phyloP scores from a whole-genome alignment of 1,140 invertebrate genomes.

The Ceratitis capitata region DNA sequence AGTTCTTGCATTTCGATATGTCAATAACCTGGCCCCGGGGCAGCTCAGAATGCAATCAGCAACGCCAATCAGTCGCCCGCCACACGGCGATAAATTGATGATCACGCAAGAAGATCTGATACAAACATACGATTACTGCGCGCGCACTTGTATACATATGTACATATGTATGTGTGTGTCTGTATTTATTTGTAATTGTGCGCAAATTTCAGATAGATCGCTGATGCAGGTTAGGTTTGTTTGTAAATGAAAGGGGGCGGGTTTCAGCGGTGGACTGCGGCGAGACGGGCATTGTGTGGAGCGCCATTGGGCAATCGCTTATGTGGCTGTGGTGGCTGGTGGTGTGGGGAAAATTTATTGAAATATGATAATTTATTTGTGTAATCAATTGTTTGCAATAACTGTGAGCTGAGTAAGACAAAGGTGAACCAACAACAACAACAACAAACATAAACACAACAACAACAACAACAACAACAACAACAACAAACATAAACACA shows the following conservation, averaged over 20 bases:
- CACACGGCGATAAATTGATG: slow-evolving; percentile 24
- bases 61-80: not conserved
- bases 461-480: not conserved
- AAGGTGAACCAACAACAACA: too few species aligned
- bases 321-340: slow-evolving; percentile 24
- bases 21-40: slow-evolving; percentile 3
- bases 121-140: not conserved
- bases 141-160: not conserved
- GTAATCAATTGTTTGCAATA: slow-evolving; percentile 36
- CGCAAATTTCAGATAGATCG: slow-evolving; percentile 2
- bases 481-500: not conserved
- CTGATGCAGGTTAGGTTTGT: not conserved
- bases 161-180: not conserved
- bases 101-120: slow-evolving; percentile 35
- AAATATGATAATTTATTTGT: slow-evolving; percentile 37
- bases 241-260: not conserved
- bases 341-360: slow-evolving; percentile 7
- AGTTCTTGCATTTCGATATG: slow-evolving; percentile 27
- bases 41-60: slow-evolving; percentile 30
- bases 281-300: not conserved
- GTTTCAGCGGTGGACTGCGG: not conserved
- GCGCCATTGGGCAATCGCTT: slow-evolving; percentile 8
- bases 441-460: too few species aligned
- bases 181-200: not conserved
- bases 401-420: not conserved